phyloP scores from a whole-genome alignment of 2,797 vertebrate species.

The Premnoplex brunnescens region DNA sequence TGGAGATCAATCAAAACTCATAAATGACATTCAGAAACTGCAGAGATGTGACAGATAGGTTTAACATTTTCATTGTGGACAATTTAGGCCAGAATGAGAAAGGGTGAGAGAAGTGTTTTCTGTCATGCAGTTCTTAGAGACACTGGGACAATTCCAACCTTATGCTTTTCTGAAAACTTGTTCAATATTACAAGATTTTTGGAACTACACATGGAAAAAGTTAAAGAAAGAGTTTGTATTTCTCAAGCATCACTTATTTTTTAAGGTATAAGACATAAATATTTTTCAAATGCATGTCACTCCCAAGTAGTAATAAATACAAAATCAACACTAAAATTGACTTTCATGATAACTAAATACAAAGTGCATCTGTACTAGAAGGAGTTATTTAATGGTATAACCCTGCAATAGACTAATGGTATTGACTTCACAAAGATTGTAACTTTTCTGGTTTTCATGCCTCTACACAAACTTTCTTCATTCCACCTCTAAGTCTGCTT shows the following conservation, averaged over 20 bases:
- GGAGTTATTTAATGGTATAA: not conserved
- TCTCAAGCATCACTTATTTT: not conserved
- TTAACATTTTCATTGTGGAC: not conserved
- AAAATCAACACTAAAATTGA: not conserved
- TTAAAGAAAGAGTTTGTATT: not conserved
- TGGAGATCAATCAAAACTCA: not conserved
- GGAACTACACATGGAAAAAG: not conserved
- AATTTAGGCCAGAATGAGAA: not conserved
- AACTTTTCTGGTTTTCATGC: not conserved
- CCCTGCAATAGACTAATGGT: not conserved
- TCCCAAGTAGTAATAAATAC: not conserved
- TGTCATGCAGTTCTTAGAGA: not conserved
- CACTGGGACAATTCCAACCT: not conserved
- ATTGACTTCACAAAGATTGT: not conserved
- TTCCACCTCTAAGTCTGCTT: not conserved
- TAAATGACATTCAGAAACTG: not conserved
- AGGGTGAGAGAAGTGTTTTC: not conserved
- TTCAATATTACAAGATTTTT: not conserved
- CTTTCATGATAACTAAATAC: not conserved
- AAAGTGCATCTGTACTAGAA: not conserved
- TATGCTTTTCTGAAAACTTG: not conserved
- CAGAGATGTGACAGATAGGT: not conserved
- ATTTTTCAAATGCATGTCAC: not conserved
- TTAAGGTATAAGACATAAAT: not conserved
- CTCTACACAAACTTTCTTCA: not conserved